Percentiles rank a stretch among this genome's conserved stretches.
Conservation (phyloP, 2,888 invertebrate genomes). For the Chelonus formosanus region DNA sequence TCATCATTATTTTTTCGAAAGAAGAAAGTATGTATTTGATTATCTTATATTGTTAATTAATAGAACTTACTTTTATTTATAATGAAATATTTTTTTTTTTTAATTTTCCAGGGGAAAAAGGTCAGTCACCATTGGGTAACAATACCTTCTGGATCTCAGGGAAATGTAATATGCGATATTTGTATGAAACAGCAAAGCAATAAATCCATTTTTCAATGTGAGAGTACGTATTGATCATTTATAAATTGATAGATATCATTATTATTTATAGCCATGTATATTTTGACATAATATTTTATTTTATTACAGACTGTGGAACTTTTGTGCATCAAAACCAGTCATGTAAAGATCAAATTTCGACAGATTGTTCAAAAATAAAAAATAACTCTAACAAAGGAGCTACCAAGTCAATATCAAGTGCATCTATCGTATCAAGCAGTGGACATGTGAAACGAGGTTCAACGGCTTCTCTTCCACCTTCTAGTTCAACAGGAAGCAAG, state of each 20-base stretch:
- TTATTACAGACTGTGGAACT: constrained; percentile 79
- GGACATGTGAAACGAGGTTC: constrained; percentile 58
- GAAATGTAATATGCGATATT: constrained; percentile 78
- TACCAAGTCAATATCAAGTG: constrained; percentile 60
- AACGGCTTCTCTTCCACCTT: constrained; percentile 58
- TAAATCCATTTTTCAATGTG: constrained; percentile 85
- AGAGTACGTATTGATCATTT: constrained; percentile 71
- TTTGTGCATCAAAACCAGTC: constrained; percentile 83
- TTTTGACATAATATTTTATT: constrained; percentile 4
- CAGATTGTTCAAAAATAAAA: constrained; percentile 81
- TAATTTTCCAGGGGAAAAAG: constrained; percentile 73
- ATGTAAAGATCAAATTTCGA: constrained; percentile 84
- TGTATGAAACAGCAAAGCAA: constrained; percentile 81
- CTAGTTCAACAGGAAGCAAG: constrained; percentile 57
- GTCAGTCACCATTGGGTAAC: constrained; percentile 77
- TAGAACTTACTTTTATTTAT: constrained; percentile 32
- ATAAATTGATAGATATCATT: background rate
- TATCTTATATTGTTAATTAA: constrained; percentile 12
- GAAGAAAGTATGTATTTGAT: constrained; percentile 75
- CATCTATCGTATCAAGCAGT: constrained; percentile 52
- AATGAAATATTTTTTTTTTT: constrained; percentile 22
- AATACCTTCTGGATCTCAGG: constrained; percentile 69
- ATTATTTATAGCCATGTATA: constrained; percentile 5
- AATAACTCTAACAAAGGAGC: constrained; percentile 52
- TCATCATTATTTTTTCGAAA: constrained; percentile 87